phyloP scores from a whole-genome alignment of 2,888 invertebrate genomes.

The Rhaphigaster nebulosa region DNA sequence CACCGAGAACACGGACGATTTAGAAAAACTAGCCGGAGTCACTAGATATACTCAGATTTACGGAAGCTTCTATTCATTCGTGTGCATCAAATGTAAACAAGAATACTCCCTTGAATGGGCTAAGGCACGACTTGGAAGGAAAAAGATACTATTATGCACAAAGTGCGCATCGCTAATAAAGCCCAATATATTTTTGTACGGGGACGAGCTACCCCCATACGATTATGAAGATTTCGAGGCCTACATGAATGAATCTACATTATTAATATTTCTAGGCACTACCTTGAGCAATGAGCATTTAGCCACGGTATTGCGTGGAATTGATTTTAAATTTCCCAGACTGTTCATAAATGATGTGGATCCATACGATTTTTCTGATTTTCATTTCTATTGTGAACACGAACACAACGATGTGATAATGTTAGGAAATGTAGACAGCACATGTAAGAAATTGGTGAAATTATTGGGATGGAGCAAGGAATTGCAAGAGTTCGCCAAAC shows the following conservation, averaged over 20 bases:
- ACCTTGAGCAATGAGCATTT: not conserved
- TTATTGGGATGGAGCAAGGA: not conserved
- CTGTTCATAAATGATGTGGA: not conserved
- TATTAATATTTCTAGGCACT: not conserved
- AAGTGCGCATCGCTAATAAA: not conserved
- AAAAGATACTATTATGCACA: not conserved
- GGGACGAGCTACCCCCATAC: not conserved
- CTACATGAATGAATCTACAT: not conserved
- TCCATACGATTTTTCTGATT: not conserved
- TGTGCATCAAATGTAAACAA: not conserved
- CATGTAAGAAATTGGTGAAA: not conserved
- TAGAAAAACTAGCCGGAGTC: not conserved
- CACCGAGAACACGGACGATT: conserved; percentile 4
- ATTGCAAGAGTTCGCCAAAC: not conserved
- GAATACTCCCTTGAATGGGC: not conserved
- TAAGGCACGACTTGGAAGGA: not conserved
- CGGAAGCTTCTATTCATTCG: not conserved
- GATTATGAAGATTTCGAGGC: not conserved
- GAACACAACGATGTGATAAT: not conserved
- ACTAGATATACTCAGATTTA: not conserved
- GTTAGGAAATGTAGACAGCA: not conserved
- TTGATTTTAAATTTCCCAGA: not conserved
- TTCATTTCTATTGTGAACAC: not conserved
- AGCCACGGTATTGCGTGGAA: not conserved
- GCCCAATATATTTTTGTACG: not conserved